phyloP scores from a whole-genome alignment of 1,140 invertebrate genomes.

The Atopsyche davidsoni region DNA sequence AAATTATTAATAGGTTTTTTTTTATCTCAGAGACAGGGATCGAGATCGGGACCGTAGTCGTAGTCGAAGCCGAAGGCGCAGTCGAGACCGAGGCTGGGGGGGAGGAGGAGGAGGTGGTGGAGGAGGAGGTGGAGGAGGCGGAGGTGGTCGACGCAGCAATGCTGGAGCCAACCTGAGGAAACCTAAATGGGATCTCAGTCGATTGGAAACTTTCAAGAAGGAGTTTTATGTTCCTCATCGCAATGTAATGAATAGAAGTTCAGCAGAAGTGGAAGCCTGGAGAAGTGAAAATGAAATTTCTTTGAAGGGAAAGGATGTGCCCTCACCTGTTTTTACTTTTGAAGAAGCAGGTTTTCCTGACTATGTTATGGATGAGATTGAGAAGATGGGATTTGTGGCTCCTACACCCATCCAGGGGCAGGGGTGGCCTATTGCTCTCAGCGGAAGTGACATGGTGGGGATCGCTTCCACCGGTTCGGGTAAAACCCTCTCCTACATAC shows the following conservation, averaged over 20 bases:
- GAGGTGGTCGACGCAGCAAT: constrained; percentile 50
- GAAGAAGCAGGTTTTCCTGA: constrained; percentile 79
- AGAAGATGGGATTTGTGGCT: constrained; percentile 74
- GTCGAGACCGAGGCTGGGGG: constrained; percentile 38
- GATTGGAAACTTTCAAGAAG: constrained; percentile 84
- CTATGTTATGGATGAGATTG: constrained; percentile 70
- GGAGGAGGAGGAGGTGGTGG: constrained; percentile 40
- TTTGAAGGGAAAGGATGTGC: constrained; percentile 69
- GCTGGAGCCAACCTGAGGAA: constrained; percentile 54
- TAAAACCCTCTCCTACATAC: constrained; percentile 80
- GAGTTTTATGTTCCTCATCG: constrained; percentile 84
- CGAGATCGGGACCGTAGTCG: constrained; percentile 40
- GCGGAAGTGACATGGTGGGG: constrained; percentile 88
- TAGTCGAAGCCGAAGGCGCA: constrained; percentile 39
- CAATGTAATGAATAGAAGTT: constrained; percentile 61
- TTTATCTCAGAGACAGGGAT: constrained; percentile 41
- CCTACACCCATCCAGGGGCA: constrained; percentile 88
- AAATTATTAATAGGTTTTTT: not conserved
- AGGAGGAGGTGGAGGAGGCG: constrained; percentile 47
- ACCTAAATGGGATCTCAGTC: constrained; percentile 70
- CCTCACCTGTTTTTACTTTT: constrained; percentile 76
- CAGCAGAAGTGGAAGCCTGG: constrained; percentile 68
- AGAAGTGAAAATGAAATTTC: constrained; percentile 73
- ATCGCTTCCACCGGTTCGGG: constrained; percentile 95
- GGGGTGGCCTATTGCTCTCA: constrained; percentile 90